A percentile compares a stretch with the other conserved stretches of the same genome.
Evolutionary conservation across 2,888 invertebrate species (phyloP).

Genomic region (Eupithecia inturbata): DNA sequence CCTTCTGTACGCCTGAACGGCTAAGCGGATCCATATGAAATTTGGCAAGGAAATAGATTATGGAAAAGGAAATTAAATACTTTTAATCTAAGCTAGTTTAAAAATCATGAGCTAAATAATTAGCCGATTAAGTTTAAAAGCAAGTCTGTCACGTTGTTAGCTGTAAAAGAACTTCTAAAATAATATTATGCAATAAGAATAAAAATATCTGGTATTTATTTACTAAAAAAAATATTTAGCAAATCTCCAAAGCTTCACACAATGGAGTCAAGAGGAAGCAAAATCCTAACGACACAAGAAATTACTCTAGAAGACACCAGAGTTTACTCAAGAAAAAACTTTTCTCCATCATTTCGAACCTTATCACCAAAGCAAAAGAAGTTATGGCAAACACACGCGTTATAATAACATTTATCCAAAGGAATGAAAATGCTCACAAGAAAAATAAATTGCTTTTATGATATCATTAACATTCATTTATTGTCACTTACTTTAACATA

Average conservation of each 20-base stretch:
- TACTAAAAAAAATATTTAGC: slow-evolving; percentile 33
- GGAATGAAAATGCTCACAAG: slow-evolving; percentile 48
- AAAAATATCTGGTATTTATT: slow-evolving; percentile 14
- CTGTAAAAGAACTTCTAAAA: background rate
- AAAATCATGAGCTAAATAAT: too few species aligned
- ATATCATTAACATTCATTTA: slow-evolving; percentile 59
- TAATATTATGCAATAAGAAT: background rate
- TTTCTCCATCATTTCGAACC: slow-evolving; percentile 40
- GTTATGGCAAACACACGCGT: slow-evolving; percentile 37
- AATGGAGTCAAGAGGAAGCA: slow-evolving; percentile 51
- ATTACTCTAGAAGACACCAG: slow-evolving; percentile 56
- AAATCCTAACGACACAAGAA: slow-evolving; percentile 60
- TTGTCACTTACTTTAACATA: slow-evolving; percentile 54
- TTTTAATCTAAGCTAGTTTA: background rate
- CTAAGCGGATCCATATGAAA: background rate
- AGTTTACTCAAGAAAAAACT: slow-evolving; percentile 46
- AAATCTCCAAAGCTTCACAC: slow-evolving; percentile 46
- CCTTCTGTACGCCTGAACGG: background rate
- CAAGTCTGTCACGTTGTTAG: background rate
- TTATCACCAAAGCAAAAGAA: slow-evolving; percentile 40
- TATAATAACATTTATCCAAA: slow-evolving; percentile 46
- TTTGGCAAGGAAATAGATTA: background rate
- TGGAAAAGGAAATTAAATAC: background rate
- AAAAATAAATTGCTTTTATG: slow-evolving; percentile 58
- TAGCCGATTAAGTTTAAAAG: too few species aligned